phyloP scores from a whole-genome alignment of 2,113 vertebrate species.

The Epinephelus cyanopodus region DNA sequence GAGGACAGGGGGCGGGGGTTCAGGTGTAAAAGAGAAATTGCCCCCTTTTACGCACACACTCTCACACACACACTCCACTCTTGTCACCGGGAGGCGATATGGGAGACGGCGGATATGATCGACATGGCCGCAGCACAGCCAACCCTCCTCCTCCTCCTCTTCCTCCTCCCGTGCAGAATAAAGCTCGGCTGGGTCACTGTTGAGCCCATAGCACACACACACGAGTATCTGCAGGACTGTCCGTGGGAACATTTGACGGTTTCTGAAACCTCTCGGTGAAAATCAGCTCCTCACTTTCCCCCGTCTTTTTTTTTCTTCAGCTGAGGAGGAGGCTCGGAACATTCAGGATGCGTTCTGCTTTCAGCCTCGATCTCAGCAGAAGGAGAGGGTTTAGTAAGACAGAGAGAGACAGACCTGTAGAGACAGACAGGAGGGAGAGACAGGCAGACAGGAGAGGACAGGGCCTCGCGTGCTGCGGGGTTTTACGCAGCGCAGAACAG shows the following conservation, averaged over 20 bases:
- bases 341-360: neutral
- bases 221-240: neutral
- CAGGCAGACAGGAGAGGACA: constrained; percentile 31
- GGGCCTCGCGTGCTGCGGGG: constrained; percentile 57
- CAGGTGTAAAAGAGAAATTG: constrained; percentile 33
- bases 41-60: neutral
- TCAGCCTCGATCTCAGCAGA: neutral
- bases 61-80: neutral
- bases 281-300: neutral
- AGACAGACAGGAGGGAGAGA: constrained; percentile 25
- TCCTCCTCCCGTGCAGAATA: neutral
- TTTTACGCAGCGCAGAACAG: constrained; percentile 55
- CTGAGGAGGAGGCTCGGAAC: neutral
- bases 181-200: constrained; percentile 2
- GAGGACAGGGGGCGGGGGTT: constrained; percentile 3
- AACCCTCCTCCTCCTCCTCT: neutral
- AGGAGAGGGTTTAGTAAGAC: neutral
- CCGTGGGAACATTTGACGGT: neutral
- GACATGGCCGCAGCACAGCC: constrained; percentile 12
- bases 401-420: neutral
- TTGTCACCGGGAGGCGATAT: constrained; percentile 34
- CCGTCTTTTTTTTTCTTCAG: too few relatives aligned
- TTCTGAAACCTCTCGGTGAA: constrained; percentile 1
- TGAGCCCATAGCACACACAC: neutral
- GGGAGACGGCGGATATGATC: constrained; percentile 25